These are phyloP conservation scores for Toxotes jaculatrix DNA, from an alignment of 2,113 vertebrate genomes.

Conservation along the genomic window DNA sequence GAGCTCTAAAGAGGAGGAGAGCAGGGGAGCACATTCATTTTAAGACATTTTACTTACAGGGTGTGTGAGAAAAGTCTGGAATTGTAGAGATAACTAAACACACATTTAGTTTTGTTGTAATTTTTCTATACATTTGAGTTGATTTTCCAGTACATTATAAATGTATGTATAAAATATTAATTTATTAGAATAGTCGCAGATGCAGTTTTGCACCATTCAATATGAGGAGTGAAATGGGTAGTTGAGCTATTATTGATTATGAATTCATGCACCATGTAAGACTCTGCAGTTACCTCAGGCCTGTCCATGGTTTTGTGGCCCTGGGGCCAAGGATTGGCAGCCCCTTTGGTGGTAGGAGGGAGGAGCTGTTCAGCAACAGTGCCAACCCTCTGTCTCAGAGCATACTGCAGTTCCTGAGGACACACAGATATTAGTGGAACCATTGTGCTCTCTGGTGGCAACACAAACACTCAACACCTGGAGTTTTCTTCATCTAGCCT, in stretches of 20 bases:
- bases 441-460: constrained; percentile 26
- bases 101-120: neutral
- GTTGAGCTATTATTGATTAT: neutral
- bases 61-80: neutral
- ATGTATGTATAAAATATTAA: neutral
- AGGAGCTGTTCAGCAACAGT: constrained; percentile 26
- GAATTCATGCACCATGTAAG: neutral
- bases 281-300: constrained; percentile 35
- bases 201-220: neutral
- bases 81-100: neutral
- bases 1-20: constrained; percentile 42
- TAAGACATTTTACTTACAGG: neutral
- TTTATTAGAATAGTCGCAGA: neutral
- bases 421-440: neutral
- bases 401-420: constrained; percentile 81
- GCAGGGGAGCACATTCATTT: neutral
- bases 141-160: neutral
- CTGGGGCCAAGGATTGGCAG: constrained; percentile 46
- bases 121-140: neutral
- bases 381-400: constrained; percentile 60
- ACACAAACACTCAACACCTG: neutral
- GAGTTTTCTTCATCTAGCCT: neutral
- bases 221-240: neutral
- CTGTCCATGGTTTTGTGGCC: constrained; percentile 1
- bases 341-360: constrained; percentile 28